Conservation (phyloP, 92 coral and sea anemone genomes). For the Plumapathes pennacea region DNA sequence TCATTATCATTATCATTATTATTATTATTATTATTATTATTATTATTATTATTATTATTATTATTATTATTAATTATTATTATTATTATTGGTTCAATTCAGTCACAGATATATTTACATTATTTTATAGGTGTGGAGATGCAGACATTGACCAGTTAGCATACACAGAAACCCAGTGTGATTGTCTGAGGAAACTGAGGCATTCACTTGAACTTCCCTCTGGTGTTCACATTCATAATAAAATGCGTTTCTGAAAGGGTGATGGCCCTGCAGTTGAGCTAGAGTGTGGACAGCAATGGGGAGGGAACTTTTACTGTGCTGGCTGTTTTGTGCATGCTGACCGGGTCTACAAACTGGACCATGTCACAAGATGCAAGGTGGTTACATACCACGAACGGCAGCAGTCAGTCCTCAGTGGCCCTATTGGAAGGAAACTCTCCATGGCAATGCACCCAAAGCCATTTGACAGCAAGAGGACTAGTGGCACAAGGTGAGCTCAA, state of each 20-base stretch:
- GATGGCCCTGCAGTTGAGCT: slow-evolving; percentile 19
- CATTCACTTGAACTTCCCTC: not conserved
- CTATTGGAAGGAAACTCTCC: not conserved
- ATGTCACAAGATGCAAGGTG: slow-evolving; percentile 14
- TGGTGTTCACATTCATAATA: slow-evolving; percentile 3
- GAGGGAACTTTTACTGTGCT: slow-evolving; percentile 31
- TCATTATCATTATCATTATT: no score
- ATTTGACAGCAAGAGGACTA: not conserved
- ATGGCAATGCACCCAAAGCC: slow-evolving; percentile 5
- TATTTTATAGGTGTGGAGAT: slow-evolving; percentile 5
- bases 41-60: not conserved
- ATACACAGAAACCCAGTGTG: slow-evolving; percentile 25
- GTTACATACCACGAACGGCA: not conserved
- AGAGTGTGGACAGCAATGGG: slow-evolving; percentile 33
- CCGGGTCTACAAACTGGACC: slow-evolving; percentile 13
- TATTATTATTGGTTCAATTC: no score
- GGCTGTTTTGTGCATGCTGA: slow-evolving; percentile 25
- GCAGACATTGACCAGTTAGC: slow-evolving; percentile 34
- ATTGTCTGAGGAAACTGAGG: slow-evolving; percentile 4
- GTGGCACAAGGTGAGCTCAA: not conserved
- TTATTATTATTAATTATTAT: not conserved
- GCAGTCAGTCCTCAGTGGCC: not conserved
- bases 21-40: no score
- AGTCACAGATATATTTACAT: no score
- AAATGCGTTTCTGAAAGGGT: slow-evolving; percentile 22